These are phyloP conservation scores for Camelus dromedarius DNA, from an alignment of 2,113 vertebrate species.

Conservation along the genomic window DNA sequence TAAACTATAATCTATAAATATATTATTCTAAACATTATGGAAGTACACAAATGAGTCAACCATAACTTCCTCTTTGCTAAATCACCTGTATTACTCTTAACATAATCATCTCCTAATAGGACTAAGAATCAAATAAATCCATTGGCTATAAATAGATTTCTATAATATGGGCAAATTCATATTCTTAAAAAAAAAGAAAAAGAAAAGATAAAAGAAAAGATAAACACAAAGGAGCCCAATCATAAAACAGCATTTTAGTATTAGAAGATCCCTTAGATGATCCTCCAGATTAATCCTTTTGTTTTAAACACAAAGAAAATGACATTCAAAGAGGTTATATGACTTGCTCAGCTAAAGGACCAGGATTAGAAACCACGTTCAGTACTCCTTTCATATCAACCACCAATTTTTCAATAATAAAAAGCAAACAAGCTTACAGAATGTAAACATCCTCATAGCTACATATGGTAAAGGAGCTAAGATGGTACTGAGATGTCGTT, in stretches of 20 bases:
- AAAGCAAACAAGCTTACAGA: neutral
- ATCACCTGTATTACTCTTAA: neutral
- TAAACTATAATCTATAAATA: neutral
- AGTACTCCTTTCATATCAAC: neutral
- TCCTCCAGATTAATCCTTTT: neutral
- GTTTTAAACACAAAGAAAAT: conserved; percentile 38
- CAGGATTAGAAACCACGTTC: conserved; percentile 10
- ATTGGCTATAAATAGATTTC: neutral
- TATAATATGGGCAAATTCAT: neutral
- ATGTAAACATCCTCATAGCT: neutral
- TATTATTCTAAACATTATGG: conserved; percentile 28
- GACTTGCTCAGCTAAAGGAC: neutral
- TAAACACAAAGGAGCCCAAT: neutral
- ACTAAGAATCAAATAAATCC: conserved; percentile 14
- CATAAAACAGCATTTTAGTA: conserved; percentile 12
- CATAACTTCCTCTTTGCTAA: neutral
- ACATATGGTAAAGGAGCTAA: neutral
- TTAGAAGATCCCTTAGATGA: neutral
- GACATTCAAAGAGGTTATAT: neutral
- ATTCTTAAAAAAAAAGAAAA: neutral
- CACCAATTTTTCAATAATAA: neutral
- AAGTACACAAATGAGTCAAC: neutral
- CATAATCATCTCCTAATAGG: neutral
- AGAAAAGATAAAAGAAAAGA: neutral
- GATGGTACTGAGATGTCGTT: neutral